A percentile compares a stretch with the other conserved stretches of the same genome.
Evolutionary conservation across 2,888 invertebrate species (phyloP).

Genomic region (Lydus trimaculatus): DNA sequence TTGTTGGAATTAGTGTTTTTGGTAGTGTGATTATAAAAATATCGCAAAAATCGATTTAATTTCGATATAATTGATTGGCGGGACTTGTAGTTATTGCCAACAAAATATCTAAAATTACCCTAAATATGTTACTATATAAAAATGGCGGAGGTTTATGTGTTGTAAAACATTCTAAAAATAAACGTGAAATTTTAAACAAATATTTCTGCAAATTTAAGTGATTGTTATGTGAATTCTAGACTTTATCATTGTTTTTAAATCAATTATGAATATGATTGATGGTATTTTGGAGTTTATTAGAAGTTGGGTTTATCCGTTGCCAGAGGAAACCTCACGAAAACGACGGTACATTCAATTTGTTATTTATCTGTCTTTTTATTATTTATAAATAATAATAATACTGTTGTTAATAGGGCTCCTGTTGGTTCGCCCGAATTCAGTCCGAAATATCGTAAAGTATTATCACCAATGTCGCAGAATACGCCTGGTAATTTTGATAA

Average conservation of each 20-base stretch:
- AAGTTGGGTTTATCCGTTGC: conserved; percentile 32
- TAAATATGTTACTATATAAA: not conserved
- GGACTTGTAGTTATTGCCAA: not conserved
- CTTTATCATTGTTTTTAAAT: not conserved
- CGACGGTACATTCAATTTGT: conserved; percentile 34
- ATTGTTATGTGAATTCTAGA: not conserved
- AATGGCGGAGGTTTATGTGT: not conserved
- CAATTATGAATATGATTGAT: conserved; percentile 33
- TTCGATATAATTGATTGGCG: no score
- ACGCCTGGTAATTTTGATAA: conserved; percentile 30
- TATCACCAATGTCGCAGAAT: conserved; percentile 29
- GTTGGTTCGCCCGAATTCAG: conserved; percentile 31
- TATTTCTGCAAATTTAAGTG: not conserved
- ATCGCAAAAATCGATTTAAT: no score
- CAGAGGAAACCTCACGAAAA: conserved; percentile 33
- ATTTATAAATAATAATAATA: not conserved
- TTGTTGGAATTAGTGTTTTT: no score
- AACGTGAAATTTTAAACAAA: not conserved
- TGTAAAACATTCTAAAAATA: not conserved
- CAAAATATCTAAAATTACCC: not conserved
- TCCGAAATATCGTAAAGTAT: conserved; percentile 39
- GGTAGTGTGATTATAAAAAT: no score
- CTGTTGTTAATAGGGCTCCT: conserved; percentile 33
- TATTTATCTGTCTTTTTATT: no score
- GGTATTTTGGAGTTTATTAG: conserved; percentile 35